A percentile compares a stretch with the other conserved stretches of the same genome.
These are phyloP conservation scores for Valencia hispanica DNA, from an alignment of 2,797 vertebrate genomes.

Conservation along the genomic window DNA sequence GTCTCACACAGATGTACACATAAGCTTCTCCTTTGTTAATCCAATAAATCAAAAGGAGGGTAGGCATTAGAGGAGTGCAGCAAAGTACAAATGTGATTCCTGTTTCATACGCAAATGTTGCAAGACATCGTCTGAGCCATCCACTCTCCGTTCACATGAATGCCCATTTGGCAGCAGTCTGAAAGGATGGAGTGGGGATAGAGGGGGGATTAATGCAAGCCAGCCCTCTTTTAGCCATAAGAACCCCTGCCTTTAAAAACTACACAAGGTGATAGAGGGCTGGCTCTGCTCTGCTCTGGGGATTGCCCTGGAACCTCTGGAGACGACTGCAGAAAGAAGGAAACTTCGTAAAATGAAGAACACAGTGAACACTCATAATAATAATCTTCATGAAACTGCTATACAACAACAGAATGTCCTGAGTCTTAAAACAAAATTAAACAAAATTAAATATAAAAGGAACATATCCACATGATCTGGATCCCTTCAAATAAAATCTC, in stretches of 20 bases:
- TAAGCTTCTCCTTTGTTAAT: too few relatives aligned
- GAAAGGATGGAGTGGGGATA: too few relatives aligned
- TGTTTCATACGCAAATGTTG: too few relatives aligned
- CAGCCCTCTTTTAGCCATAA: background rate
- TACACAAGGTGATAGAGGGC: background rate
- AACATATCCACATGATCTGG: background rate
- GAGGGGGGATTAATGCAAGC: too few relatives aligned
- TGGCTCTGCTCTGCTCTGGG: background rate
- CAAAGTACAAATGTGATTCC: too few relatives aligned
- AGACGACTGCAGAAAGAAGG: background rate
- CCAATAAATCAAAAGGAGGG: too few relatives aligned
- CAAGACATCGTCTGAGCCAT: too few relatives aligned
- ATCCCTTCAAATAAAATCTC: background rate
- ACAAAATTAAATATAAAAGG: background rate
- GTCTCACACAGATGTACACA: too few relatives aligned
- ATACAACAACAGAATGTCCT: background rate
- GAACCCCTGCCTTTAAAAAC: background rate
- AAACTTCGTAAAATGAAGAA: background rate
- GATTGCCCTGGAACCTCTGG: background rate
- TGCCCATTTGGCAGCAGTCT: too few relatives aligned
- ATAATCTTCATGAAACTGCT: background rate
- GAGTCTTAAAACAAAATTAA: background rate
- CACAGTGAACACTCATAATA: background rate
- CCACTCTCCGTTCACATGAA: too few relatives aligned
- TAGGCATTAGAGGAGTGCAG: too few relatives aligned